phyloP scores from a whole-genome alignment of 23 tunicate genomes.

The Halocynthia aurantium region DNA sequence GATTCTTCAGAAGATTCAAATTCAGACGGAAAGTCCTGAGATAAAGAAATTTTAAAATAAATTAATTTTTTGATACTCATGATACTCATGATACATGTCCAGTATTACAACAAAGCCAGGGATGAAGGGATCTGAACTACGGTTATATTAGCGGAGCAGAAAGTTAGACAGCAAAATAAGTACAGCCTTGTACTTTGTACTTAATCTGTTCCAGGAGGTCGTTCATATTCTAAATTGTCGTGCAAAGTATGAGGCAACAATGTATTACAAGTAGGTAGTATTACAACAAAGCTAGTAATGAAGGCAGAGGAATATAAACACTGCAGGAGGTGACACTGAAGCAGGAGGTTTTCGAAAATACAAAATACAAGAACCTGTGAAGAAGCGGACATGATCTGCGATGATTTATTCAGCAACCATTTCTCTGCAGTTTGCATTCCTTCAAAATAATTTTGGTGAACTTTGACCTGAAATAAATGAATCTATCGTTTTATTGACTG shows the following conservation, averaged over 20 bases:
- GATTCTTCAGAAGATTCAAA: constrained; percentile 19
- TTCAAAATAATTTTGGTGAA: constrained; percentile 85
- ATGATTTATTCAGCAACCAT: constrained; percentile 75
- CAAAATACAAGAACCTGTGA: constrained; percentile 41
- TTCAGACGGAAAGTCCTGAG: constrained; percentile 24
- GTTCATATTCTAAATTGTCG: too few relatives aligned
- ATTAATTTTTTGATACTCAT: neutral
- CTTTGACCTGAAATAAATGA: constrained; percentile 47
- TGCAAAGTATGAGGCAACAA: too few relatives aligned
- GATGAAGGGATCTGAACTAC: too few relatives aligned
- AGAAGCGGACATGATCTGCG: constrained; percentile 55
- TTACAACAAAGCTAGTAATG: too few relatives aligned
- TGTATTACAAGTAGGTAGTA: too few relatives aligned
- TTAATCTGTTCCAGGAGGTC: too few relatives aligned
- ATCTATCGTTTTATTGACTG: neutral
- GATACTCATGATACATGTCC: neutral
- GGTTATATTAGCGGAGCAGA: too few relatives aligned
- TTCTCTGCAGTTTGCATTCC: constrained; percentile 82
- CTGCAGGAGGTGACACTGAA: too few relatives aligned
- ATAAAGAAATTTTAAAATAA: neutral
- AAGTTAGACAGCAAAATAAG: too few relatives aligned
- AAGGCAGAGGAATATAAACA: too few relatives aligned
- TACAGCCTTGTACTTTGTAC: too few relatives aligned
- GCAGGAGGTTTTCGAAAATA: too few relatives aligned
- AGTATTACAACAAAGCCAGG: neutral